These are phyloP conservation scores for Aselliscus stoliczkanus DNA, from an alignment of 2,797 vertebrate species.

Conservation along the genomic window DNA sequence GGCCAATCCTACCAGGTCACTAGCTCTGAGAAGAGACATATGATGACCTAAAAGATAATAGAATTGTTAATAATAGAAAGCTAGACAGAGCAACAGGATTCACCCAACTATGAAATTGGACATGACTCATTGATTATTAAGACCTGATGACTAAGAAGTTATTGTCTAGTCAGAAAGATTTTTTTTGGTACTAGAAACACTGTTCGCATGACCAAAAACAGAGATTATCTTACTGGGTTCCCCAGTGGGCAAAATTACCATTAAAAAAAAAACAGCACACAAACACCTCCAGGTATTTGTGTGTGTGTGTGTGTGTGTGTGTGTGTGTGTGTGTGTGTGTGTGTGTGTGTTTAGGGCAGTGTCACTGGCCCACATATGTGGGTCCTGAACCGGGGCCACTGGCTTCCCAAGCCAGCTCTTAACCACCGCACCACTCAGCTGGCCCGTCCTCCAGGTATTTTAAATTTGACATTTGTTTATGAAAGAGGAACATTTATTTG, in stretches of 20 bases:
- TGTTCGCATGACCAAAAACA: background rate
- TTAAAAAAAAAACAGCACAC: background rate
- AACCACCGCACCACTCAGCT: no score
- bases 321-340: no score
- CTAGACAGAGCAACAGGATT: constrained; percentile 63
- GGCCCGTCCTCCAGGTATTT: no score
- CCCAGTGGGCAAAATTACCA: background rate
- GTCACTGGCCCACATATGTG: no score
- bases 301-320: no score
- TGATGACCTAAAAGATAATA: background rate
- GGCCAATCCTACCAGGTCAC: background rate
- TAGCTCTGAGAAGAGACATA: background rate
- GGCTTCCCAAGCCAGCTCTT: no score
- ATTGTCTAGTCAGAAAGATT: constrained; percentile 60
- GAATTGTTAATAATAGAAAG: background rate
- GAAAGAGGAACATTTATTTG: constrained; percentile 25
- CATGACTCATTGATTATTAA: constrained; percentile 85
- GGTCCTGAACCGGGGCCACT: no score
- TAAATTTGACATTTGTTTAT: constrained; percentile 10
- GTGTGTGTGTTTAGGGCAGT: no score
- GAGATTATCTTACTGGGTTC: background rate
- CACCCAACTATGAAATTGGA: constrained; percentile 87
- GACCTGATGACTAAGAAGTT: constrained; percentile 56
- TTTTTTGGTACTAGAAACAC: constrained; percentile 43
- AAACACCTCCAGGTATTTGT: background rate